Percentiles rank a stretch among this genome's conserved stretches.
These are phyloP conservation scores for Dasysyrphus albostriatus DNA, from an alignment of 2,888 invertebrate genomes.

Conservation along the genomic window DNA sequence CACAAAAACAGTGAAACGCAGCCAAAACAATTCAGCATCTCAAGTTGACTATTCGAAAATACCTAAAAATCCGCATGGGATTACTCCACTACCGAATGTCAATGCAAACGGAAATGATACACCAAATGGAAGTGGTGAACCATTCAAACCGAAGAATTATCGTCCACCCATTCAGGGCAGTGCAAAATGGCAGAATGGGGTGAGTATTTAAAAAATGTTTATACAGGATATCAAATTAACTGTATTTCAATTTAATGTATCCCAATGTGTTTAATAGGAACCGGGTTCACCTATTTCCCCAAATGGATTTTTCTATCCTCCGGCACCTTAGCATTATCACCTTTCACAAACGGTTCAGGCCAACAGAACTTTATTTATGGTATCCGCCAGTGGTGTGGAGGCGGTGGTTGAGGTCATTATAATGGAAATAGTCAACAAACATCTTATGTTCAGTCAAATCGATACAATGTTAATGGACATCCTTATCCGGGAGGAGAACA, in stretches of 20 bases:
- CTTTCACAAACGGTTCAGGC: conserved; percentile 78
- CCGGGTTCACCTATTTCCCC: conserved; percentile 83
- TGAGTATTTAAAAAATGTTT: conserved; percentile 77
- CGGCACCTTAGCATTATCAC: conserved; percentile 83
- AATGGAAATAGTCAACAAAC: conserved; percentile 82
- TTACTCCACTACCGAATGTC: conserved; percentile 80
- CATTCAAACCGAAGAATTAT: conserved; percentile 96
- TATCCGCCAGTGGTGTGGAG: conserved; percentile 77
- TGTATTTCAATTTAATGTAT: too few relatives aligned
- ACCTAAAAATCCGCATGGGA: conserved; percentile 83
- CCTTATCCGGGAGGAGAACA: conserved; percentile 80
- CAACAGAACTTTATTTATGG: conserved; percentile 78
- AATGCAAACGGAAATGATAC: conserved; percentile 79
- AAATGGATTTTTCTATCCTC: conserved; percentile 84
- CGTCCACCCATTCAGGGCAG: conserved; percentile 88
- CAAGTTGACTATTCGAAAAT: conserved; percentile 86
- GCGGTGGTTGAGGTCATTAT: conserved; percentile 77
- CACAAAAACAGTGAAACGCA: conserved; percentile 77
- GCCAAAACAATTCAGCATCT: conserved; percentile 86
- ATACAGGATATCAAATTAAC: not conserved
- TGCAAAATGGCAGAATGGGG: conserved; percentile 85
- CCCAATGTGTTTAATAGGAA: conserved; percentile 78
- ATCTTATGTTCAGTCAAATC: conserved; percentile 80
- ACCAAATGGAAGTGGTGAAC: conserved; percentile 82
- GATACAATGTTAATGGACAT: conserved; percentile 81